phyloP scores from a whole-genome alignment of 2,113 vertebrate species.

The Xenus cinereus region DNA sequence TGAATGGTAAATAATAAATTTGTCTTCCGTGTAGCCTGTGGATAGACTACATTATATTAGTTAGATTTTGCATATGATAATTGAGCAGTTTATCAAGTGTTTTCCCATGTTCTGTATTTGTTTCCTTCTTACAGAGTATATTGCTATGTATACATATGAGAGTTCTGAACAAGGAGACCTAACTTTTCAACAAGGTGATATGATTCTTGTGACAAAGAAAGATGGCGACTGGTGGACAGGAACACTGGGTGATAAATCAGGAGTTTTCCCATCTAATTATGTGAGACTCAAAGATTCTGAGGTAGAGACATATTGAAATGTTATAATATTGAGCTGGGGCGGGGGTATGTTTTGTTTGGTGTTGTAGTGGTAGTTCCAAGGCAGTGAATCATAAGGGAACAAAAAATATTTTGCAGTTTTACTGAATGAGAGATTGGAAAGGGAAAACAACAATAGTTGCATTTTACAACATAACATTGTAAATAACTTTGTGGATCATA shows the following conservation, averaged over 20 bases:
- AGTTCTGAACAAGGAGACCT: slow-evolving; percentile 97
- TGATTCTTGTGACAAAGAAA: slow-evolving; percentile 95
- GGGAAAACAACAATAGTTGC: not conserved
- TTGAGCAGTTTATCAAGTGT: not conserved
- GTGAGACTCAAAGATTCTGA: slow-evolving; percentile 95
- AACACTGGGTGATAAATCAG: slow-evolving; percentile 87
- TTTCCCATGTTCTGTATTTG: slow-evolving; percentile 43
- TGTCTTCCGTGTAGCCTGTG: not conserved
- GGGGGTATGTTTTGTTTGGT: not conserved
- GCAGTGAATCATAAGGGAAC: not conserved
- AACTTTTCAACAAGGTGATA: slow-evolving; percentile 96
- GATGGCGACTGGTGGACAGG: slow-evolving; percentile 99
- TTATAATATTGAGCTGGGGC: not conserved
- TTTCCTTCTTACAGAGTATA: slow-evolving; percentile 83
- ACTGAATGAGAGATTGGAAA: not conserved
- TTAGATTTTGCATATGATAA: not conserved
- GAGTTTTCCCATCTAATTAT: slow-evolving; percentile 98
- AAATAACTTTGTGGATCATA: not conserved
- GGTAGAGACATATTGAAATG: slow-evolving; percentile 73
- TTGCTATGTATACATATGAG: slow-evolving; percentile 99
- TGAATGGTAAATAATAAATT: not conserved
- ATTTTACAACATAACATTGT: not conserved
- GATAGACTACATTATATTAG: not conserved
- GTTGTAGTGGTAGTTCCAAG: not conserved
- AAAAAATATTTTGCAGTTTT: not conserved